phyloP scores from a whole-genome alignment of 1,140 invertebrate genomes.

The Magallana ariakensis region DNA sequence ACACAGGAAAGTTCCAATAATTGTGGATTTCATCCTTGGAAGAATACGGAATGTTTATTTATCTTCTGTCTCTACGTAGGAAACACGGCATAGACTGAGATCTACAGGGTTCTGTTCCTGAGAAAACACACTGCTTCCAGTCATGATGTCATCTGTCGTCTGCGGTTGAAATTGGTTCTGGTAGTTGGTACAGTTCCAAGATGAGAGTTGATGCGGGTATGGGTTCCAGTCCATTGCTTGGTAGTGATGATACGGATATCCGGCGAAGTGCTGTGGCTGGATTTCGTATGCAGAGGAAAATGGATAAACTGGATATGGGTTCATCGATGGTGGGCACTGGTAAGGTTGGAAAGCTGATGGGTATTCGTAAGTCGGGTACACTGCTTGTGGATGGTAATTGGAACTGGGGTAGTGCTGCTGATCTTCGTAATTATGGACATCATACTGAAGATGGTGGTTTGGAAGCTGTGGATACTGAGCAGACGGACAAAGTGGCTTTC shows the following conservation, averaged over 20 bases:
- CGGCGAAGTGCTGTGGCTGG: not conserved
- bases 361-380: not conserved
- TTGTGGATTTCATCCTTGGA: no score
- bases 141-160: not conserved
- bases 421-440: not conserved
- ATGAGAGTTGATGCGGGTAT: not conserved
- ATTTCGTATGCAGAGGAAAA: not conserved
- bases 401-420: not conserved
- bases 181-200: slow-evolving; percentile 8
- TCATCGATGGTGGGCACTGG: not conserved
- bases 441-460: not conserved
- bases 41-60: no score
- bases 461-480: not conserved
- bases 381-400: not conserved
- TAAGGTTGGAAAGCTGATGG: not conserved
- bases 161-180: not conserved
- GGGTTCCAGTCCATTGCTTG: not conserved
- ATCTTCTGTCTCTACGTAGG: no score
- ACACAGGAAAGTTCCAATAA: no score
- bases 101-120: not conserved
- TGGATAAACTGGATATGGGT: not conserved
- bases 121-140: not conserved
- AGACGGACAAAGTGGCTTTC: not conserved
- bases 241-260: not conserved
- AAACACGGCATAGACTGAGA: not conserved